Conservation (phyloP, 1,140 invertebrate genomes). For the Sminthurides bifidus region DNA sequence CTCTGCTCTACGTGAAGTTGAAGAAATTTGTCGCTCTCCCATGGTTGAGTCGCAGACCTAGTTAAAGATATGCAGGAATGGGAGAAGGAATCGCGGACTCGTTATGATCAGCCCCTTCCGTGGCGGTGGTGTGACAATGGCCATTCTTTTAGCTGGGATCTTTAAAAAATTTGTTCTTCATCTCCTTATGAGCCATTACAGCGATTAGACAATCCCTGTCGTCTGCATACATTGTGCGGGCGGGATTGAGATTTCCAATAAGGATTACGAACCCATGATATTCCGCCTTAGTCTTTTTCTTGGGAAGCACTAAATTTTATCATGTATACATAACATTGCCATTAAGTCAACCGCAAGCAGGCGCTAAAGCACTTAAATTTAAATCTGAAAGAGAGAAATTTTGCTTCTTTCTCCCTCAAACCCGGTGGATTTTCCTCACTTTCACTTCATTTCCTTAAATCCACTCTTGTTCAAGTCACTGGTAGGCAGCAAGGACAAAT, state of each 20-base stretch:
- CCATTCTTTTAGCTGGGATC: conserved; percentile 4
- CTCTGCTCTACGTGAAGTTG: too few relatives aligned
- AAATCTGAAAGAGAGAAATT: conserved; percentile 3
- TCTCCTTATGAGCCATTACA: conserved; percentile 30
- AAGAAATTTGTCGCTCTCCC: too few relatives aligned
- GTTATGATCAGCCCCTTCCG: too few relatives aligned
- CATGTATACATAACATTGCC: conserved; percentile 3
- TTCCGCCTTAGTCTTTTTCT: conserved; percentile 7
- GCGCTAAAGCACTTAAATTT: conserved; percentile 3
- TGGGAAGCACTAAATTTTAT: not conserved
- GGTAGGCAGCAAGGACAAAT: too few relatives aligned
- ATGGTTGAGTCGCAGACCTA: too few relatives aligned
- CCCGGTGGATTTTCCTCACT: not conserved
- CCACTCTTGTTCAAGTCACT: too few relatives aligned
- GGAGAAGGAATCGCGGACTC: too few relatives aligned
- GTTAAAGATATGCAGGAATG: too few relatives aligned
- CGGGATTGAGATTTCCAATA: conserved; percentile 1
- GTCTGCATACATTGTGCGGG: not conserved
- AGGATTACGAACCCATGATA: conserved; percentile 15
- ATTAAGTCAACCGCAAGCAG: not conserved
- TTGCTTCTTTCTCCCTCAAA: not conserved
- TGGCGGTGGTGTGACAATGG: conserved; percentile 3
- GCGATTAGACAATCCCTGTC: conserved; percentile 25
- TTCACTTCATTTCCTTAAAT: not conserved
- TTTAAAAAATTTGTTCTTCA: conserved; percentile 25